These are phyloP conservation scores for Nycticorax nycticorax DNA, from an alignment of 2,113 vertebrate species.

Conservation along the genomic window DNA sequence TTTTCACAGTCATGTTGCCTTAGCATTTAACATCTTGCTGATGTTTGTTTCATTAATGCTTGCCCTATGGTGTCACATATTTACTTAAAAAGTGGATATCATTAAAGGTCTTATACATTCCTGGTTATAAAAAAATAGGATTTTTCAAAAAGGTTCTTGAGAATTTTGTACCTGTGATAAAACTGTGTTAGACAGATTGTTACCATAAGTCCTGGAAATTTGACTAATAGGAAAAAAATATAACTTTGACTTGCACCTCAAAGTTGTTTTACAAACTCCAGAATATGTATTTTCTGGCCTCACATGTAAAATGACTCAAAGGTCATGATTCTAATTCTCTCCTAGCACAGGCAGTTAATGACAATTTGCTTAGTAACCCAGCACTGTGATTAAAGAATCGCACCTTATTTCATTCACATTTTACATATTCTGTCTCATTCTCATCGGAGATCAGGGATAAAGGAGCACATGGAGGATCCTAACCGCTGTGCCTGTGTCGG, in stretches of 20 bases:
- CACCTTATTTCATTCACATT: background rate
- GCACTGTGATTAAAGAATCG: background rate
- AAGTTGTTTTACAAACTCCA: background rate
- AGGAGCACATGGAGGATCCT: background rate
- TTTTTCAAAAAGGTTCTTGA: background rate
- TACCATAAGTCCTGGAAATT: background rate
- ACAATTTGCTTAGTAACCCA: background rate
- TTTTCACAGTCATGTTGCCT: background rate
- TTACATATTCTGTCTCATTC: background rate
- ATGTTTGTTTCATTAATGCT: background rate
- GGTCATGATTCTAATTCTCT: background rate
- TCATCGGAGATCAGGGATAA: background rate
- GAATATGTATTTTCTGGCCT: background rate
- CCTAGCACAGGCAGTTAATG: background rate
- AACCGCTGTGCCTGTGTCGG: rapidly evolving
- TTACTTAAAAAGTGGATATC: background rate
- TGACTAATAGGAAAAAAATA: background rate
- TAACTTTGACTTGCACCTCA: background rate
- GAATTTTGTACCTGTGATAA: background rate
- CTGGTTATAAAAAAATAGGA: background rate
- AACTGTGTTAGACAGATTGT: background rate
- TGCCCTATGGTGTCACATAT: background rate
- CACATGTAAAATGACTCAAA: background rate
- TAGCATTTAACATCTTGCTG: background rate
- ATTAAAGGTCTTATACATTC: background rate